phyloP scores from a whole-genome alignment of 1,140 invertebrate genomes.

The Heliothis subflexa region DNA sequence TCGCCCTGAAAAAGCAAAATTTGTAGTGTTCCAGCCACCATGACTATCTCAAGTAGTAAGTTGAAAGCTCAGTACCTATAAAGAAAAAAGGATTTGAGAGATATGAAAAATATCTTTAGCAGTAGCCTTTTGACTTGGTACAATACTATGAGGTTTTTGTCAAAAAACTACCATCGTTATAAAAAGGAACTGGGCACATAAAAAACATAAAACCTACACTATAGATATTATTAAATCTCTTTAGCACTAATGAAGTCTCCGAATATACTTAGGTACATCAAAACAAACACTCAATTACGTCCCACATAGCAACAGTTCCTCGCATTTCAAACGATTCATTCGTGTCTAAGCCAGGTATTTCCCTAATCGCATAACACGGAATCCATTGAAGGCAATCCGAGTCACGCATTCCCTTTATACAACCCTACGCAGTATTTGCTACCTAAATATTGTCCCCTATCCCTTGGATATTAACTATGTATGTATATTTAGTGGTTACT shows the following conservation, averaged over 20 bases:
- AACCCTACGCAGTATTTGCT: slow-evolving; percentile 59
- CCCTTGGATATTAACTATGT: slow-evolving; percentile 69
- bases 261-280: not conserved
- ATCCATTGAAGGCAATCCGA: slow-evolving; percentile 50
- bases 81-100: too few species aligned
- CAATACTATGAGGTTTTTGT: too few species aligned
- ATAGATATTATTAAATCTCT: too few species aligned
- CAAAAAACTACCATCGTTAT: too few species aligned
- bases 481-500: slow-evolving; percentile 69
- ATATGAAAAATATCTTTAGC: too few species aligned
- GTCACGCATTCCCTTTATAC: slow-evolving; percentile 70
- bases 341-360: slow-evolving; percentile 44
- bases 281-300: slow-evolving; percentile 12
- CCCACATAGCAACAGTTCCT: not conserved
- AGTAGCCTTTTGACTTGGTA: too few species aligned
- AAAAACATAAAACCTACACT: too few species aligned
- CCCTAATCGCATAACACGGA: slow-evolving; percentile 46
- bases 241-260: not conserved
- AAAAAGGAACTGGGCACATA: too few species aligned
- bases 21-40: too few species aligned
- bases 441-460: slow-evolving; percentile 68
- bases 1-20: too few species aligned
- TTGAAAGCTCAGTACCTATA: too few species aligned
- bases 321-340: slow-evolving; percentile 33
- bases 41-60: too few species aligned